Evolutionary conservation across 2,797 vertebrate species (phyloP), one percentile per base, ranked within the genome.

Genomic region (Enteromius viviparus): DNA sequence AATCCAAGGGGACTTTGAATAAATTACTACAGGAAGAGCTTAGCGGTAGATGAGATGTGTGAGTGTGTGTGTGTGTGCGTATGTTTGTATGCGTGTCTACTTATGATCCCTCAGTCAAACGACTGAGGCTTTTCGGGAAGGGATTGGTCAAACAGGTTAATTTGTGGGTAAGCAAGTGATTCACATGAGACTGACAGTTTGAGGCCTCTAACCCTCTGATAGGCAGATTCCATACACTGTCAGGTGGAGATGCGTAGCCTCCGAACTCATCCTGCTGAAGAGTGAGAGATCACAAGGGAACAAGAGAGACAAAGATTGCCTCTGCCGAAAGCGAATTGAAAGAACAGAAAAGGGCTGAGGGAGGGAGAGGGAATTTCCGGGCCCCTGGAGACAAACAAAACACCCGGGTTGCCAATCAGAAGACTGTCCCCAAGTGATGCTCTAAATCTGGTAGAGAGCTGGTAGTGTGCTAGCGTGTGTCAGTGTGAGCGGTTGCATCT

Each of bases 11-110:
- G 78, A 65, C 77, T 53, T 69, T 84, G 87, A 85, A 88, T 85
- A 88, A 87, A 87, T 87, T 82, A 86, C 85, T 69, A 55, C 74
- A 84, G 76, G 29, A 75, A 84, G 51, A 86, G 85, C 55, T 69
- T 64, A 55, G 66, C 53, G 9, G 34, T n/a, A 71, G 75, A 77
- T 77, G 72, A 83, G 64, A 47, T 58, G 45, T 21, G 70, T 21
- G 29, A 15, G 40, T 15, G 21, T 77, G 72, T 69, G 29, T 69
- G 29, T 78, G 21, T 65, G 51, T 14, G 21, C 14, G 8, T 17
- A 3, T 78, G 58, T 78, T 64, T 82, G 71, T 75, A 42, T 21
- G 14, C 0, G 0, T 19, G 21, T 70, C 14, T 69, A 66, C 53
- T 37, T 17, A 53, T 19, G 82, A 58, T 45, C 62, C 23, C 47